Evolutionary conservation across 1,140 invertebrate species (phyloP).

Genomic region (Pseudoatta argentina): DNA sequence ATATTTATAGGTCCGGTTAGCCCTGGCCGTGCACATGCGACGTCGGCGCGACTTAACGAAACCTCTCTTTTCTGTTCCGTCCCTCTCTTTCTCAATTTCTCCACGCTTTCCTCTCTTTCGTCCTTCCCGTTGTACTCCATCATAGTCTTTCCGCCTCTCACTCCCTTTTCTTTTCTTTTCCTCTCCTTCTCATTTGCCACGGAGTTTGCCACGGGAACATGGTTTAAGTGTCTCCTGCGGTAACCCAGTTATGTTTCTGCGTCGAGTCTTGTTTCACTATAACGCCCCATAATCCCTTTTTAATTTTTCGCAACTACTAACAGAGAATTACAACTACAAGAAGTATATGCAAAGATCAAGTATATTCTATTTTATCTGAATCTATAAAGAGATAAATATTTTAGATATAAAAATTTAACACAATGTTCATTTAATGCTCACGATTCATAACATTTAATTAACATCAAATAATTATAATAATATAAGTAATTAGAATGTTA

Average conservation of each 20-base stretch:
- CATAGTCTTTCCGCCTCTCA: slow-evolving; percentile 51
- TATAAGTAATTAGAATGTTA: too few relatives aligned
- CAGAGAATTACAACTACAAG: background rate
- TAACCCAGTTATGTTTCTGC: slow-evolving; percentile 63
- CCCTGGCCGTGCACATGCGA: slow-evolving; percentile 71
- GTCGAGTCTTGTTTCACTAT: slow-evolving; percentile 43
- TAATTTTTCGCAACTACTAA: slow-evolving; percentile 36
- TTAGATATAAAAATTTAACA: background rate
- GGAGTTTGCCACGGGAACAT: slow-evolving; percentile 49
- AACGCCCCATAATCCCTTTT: slow-evolving; percentile 36
- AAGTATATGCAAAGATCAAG: slow-evolving; percentile 1
- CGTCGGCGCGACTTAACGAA: slow-evolving; percentile 73
- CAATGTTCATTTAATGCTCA: background rate
- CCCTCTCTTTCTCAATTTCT: slow-evolving; percentile 45
- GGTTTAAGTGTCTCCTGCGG: slow-evolving; percentile 59
- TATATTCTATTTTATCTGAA: background rate
- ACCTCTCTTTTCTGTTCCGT: slow-evolving; percentile 64
- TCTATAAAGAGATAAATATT: background rate
- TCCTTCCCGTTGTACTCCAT: slow-evolving; percentile 42
- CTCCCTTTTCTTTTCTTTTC: background rate
- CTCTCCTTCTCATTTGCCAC: background rate
- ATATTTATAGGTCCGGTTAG: slow-evolving; percentile 86
- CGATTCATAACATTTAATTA: slow-evolving; percentile 3
- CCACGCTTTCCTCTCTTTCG: slow-evolving; percentile 37
- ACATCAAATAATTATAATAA: background rate